These are phyloP conservation scores for Chloroclystis v-ata DNA, from an alignment of 2,888 invertebrate species.

Conservation along the genomic window DNA sequence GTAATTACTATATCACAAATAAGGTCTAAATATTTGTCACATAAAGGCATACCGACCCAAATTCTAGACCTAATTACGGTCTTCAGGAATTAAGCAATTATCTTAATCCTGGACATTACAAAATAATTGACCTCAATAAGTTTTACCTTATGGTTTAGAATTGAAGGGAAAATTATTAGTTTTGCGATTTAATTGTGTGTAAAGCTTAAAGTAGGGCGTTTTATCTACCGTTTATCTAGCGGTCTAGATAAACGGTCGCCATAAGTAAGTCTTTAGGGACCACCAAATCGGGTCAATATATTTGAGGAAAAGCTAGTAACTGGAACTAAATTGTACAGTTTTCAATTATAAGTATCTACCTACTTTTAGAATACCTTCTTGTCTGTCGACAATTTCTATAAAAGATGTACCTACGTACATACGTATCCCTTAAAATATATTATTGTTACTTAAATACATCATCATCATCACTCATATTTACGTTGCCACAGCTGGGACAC, in stretches of 20 bases:
- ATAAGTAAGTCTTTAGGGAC: conserved; percentile 41
- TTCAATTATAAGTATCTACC: too few species aligned
- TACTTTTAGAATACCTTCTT: too few species aligned
- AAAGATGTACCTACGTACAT: too few species aligned
- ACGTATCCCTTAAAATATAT: too few species aligned
- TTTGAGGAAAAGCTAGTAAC: too few species aligned
- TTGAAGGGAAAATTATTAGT: conserved; percentile 30
- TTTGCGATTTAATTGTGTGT: conserved; percentile 29
- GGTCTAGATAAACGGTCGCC: too few species aligned
- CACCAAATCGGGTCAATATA: conserved; percentile 40
- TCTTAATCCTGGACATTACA: conserved; percentile 18
- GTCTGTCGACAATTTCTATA: too few species aligned
- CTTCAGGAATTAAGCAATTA: conserved; percentile 19
- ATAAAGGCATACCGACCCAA: conserved; percentile 4
- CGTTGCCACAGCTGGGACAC: too few species aligned
- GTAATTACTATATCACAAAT: not conserved
- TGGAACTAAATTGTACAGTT: too few species aligned
- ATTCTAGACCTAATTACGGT: conserved; percentile 13
- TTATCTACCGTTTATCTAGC: conserved; percentile 17
- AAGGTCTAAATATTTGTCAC: conserved; percentile 1
- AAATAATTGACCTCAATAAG: conserved; percentile 23
- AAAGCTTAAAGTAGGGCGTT: too few species aligned
- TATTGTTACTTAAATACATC: too few species aligned
- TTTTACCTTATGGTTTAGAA: conserved; percentile 25
- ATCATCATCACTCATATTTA: too few species aligned